Evolutionary conservation across 1,140 invertebrate genomes (phyloP), one percentile per base, ranked within the genome.

Genomic region (Lepidotrigona ventralis): DNA sequence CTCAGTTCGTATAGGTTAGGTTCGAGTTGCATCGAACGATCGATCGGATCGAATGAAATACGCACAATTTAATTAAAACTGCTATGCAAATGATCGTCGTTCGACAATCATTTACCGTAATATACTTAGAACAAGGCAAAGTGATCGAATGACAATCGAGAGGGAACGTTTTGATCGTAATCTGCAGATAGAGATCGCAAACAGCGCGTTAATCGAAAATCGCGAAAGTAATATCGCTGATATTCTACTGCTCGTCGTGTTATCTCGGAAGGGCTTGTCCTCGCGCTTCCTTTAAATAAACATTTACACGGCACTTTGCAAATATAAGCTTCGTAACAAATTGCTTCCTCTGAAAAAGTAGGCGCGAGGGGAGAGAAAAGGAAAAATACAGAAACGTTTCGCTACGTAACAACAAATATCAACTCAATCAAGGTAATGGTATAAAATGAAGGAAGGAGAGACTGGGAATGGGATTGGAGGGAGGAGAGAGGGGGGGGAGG

Each of bases 381-480:
- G 14, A 64, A 17, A 29, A 9, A 26, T n/a, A 60, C 26, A 11
- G 9, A 9, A 33, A 66, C 9, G 29, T 29, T 66, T 19, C 29
- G 15, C 64, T 21, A 66, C 39, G 39, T 66, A 33, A 66, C 29
- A 66, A 66, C 64, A 33, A 66, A 66, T 66, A 66, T 66, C 64
- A 66, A 66, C 64, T 66, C 64, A 66, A 66, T 66, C 64, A 66
- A 33, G 64, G 64, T 66, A 66, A 66, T 66, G 64, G 64, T 33
- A 66, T 66, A 66, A 66, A 66, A 66, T 66, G 64, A 66, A 66
- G 29, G 29, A 33, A 66, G 64, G 26, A 21, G 33, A 33, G 0
- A 46, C 39, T 46, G 39, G 39, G 39, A 8, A 8, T 46, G 39
- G 6, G 39, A 33, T 33, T 3, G 39, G 39, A 9, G 6, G 0